Base-by-base conservation (phyloP, 1,140 invertebrate species). In the Drosophila erecta region DNA sequence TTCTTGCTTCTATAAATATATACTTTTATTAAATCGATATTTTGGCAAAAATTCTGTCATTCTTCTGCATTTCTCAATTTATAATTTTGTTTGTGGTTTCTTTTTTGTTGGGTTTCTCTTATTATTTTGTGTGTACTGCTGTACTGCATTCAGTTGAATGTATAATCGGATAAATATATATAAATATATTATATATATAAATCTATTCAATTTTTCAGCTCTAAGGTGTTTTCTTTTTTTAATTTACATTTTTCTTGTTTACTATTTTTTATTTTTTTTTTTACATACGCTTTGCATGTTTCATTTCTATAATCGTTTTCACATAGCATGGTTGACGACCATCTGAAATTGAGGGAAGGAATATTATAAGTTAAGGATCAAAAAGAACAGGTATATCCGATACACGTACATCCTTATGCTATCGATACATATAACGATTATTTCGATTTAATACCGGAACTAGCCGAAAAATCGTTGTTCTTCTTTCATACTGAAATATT, bases 1-100 rank as follows among this genome's bases (percentile, higher is more conserved):
- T 83, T 57, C 74, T 76, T 83, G 69, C 66, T 89, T 78, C 67
- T 87, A 87, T 87, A 87, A 86, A 87, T 87, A 87, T 83, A 87
- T 86, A 86, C 78, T 51, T 66, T 65, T 77, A 81, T 80, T 80
- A 80, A 84, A 70, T 86, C 76, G 72, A 80, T 83, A 90, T 89
- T 87, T 87, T 89, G 84, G 85, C 85, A 89, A 89, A 89, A 84
- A 79, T 70, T 78, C 76, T 76, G 51, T 74, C 67, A 50, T 65
- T 79, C 47, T 65, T 57, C 59, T 43, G 49, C 57, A 70, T 67
- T 46, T 64, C 47, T 64, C 46, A 58, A 64, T 40, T 76, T 40
- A 70, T 49, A 76, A 70, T 76, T 71, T 71, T 46, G 38, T 67
- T 76, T 66, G 51, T 79, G 40, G 51, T 51, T 55, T 49, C 44